A percentile compares a stretch with the other conserved stretches of the same genome.
Conservation (phyloP, 1,140 invertebrate species). For the Atta colombica region DNA sequence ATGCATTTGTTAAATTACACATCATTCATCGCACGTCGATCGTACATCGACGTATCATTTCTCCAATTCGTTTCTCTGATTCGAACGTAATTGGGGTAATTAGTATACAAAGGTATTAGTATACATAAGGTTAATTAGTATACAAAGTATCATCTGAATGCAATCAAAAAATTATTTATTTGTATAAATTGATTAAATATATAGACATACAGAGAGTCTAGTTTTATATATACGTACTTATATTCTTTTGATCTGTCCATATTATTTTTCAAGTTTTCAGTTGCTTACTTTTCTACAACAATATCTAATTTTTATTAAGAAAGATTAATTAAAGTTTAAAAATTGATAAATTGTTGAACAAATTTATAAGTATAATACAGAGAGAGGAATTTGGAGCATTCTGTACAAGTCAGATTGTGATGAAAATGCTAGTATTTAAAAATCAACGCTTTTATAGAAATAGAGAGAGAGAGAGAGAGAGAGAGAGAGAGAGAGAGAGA, state of each 20-base stretch:
- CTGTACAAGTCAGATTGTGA: not conserved
- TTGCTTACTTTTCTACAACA: not conserved
- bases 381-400: not conserved
- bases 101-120: not conserved
- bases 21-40: conserved; percentile 17
- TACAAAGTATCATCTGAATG: not conserved
- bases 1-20: conserved; percentile 12
- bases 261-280: not conserved
- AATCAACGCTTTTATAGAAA: conserved; percentile 32
- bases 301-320: not conserved
- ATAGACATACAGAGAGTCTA: not conserved
- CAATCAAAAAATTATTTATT: conserved; percentile 8
- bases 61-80: not conserved
- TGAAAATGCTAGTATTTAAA: conserved; percentile 55
- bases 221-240: not conserved
- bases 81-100: conserved; percentile 4
- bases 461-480: not conserved
- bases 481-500: not conserved
- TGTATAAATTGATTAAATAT: not conserved
- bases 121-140: conserved; percentile 14
- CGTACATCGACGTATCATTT: not conserved
- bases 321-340: not conserved
- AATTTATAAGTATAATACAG: not conserved
- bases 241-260: not conserved
- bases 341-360: not conserved